Conservation (phyloP, 2,113 vertebrate genomes). For the Mastomys coucha region DNA sequence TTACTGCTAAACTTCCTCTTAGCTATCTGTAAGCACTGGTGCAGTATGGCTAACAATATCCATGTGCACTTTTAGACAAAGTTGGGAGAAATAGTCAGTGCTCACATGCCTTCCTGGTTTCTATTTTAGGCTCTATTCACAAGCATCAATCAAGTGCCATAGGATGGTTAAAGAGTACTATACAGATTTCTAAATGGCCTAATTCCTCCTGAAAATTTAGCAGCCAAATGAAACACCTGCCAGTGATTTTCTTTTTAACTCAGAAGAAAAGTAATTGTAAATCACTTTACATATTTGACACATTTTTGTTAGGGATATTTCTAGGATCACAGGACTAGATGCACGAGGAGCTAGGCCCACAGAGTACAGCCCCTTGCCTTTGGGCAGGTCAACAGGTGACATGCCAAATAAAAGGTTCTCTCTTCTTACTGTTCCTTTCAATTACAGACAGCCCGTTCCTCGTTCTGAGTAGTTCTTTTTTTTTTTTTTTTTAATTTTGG, state of each 20-base stretch:
- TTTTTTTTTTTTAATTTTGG: no score
- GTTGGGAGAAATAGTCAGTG: neutral
- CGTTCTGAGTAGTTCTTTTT: neutral
- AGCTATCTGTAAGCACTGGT: neutral
- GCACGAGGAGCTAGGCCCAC: neutral
- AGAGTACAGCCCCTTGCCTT: neutral
- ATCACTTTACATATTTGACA: constrained; percentile 24
- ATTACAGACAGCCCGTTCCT: neutral
- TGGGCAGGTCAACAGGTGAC: neutral
- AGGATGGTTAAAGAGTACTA: neutral
- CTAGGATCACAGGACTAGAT: neutral
- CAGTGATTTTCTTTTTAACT: constrained; percentile 21
- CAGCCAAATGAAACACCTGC: constrained; percentile 1
- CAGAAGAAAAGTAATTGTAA: constrained; percentile 17
- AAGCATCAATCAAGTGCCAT: neutral
- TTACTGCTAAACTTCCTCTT: constrained; percentile 3
- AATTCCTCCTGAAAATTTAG: constrained; percentile 29
- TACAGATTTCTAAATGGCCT: neutral
- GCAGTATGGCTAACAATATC: neutral
- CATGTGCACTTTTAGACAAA: neutral
- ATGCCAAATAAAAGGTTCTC: neutral
- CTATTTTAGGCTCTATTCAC: neutral
- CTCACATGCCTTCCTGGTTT: neutral
- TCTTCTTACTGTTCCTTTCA: neutral
- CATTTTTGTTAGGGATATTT: constrained; percentile 49